These are phyloP conservation scores for Pseudorasbora parva DNA, from an alignment of 2,113 vertebrate genomes.

Conservation along the genomic window DNA sequence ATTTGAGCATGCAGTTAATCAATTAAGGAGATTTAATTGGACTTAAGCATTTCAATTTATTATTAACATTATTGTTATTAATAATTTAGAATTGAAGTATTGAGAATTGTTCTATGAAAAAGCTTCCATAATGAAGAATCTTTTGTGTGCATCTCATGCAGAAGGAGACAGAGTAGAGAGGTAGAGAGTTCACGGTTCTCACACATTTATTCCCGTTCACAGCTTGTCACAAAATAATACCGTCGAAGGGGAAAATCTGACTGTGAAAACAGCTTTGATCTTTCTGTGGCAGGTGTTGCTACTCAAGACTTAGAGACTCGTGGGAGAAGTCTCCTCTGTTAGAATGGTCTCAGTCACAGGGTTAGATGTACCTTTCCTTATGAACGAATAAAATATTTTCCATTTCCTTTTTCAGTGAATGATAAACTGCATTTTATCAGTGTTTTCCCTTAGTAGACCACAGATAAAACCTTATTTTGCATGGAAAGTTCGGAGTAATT, in stretches of 20 bases:
- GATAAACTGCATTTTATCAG: background rate
- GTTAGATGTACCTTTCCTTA: background rate
- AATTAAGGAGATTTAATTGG: background rate
- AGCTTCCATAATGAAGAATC: background rate
- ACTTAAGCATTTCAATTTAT: background rate
- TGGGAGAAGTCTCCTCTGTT: constrained; percentile 1
- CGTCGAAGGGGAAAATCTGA: constrained; percentile 22
- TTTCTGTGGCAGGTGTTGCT: constrained; percentile 42
- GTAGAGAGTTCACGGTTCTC: constrained; percentile 24
- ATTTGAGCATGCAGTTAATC: background rate
- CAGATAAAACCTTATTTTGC: background rate
- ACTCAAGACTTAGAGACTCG: constrained; percentile 7
- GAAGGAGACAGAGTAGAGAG: background rate
- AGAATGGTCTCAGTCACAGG: constrained; percentile 2
- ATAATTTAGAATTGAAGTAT: background rate
- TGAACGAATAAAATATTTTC: constrained; percentile 24
- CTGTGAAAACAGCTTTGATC: constrained; percentile 16
- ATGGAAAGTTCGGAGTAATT: constrained; percentile 7
- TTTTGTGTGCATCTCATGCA: background rate
- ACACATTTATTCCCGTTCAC: constrained; percentile 43
- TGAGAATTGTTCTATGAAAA: background rate
- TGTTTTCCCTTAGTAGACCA: background rate
- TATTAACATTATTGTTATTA: background rate
- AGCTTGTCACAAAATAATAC: constrained; percentile 32
- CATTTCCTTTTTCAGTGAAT: constrained; percentile 10